Percentiles rank a stretch among this genome's conserved stretches.
Evolutionary conservation across 2,113 vertebrate species (phyloP).

Genomic region (Ceuthmochares aereus): DNA sequence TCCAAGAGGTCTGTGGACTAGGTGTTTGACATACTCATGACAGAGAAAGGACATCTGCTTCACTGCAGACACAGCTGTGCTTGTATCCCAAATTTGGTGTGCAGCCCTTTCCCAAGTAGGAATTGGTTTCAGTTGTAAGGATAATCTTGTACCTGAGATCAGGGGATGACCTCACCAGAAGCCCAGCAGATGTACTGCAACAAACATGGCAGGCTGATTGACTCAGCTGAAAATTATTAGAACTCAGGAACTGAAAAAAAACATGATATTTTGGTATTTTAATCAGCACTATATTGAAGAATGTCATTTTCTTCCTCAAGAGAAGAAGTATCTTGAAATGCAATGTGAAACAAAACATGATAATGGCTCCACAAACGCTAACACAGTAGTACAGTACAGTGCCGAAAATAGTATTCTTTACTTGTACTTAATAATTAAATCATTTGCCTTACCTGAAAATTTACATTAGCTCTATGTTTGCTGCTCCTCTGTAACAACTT

Average conservation of each 20-base stretch:
- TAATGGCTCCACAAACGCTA: not conserved
- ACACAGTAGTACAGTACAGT: not conserved
- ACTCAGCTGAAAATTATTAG: not conserved
- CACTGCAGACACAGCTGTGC: not conserved
- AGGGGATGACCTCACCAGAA: not conserved
- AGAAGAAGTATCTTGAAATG: not conserved
- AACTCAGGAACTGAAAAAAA: not conserved
- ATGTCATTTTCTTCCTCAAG: not conserved
- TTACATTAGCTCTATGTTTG: not conserved
- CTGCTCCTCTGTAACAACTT: not conserved
- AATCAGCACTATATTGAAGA: not conserved
- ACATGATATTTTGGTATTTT: not conserved
- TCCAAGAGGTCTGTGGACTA: not conserved
- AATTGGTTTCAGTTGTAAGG: not conserved
- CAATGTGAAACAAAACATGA: not conserved
- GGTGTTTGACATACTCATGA: not conserved
- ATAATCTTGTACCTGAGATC: not conserved
- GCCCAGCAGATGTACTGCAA: not conserved
- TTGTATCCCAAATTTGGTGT: not conserved
- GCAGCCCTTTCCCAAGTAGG: not conserved
- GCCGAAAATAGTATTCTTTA: no score
- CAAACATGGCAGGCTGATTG: fast-evolving
- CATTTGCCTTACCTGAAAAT: not conserved
- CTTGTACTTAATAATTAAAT: no score
- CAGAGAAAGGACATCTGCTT: not conserved